Conservation (phyloP, 2,797 vertebrate genomes). For the Anguilla marmorata region DNA sequence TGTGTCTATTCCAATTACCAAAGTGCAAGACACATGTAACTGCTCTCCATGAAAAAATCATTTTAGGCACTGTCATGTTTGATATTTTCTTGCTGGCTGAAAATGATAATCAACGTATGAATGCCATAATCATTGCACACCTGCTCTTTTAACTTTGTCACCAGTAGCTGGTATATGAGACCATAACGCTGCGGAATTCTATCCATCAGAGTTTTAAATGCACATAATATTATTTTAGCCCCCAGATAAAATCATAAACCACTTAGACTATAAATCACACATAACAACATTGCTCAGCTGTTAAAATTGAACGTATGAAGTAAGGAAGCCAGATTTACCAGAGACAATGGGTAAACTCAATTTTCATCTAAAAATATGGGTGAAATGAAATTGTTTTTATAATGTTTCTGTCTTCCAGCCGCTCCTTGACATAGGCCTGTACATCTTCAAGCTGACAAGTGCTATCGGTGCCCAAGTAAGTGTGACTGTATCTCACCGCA, state of each 20-base stretch:
- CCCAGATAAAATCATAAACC: too few relatives aligned
- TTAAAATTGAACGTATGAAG: background rate
- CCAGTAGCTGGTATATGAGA: background rate
- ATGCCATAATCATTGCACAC: background rate
- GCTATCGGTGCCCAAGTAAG: slow-evolving; percentile 94
- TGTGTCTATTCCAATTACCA: background rate
- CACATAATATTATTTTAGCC: too few relatives aligned
- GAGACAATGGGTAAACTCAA: background rate
- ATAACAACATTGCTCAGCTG: background rate
- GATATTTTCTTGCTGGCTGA: background rate
- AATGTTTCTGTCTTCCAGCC: slow-evolving; percentile 73
- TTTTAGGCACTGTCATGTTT: background rate
- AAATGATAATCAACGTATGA: background rate
- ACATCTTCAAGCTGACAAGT: slow-evolving; percentile 94
- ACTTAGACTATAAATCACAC: background rate
- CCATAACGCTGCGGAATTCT: too few relatives aligned
- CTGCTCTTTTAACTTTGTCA: background rate
- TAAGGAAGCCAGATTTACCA: background rate
- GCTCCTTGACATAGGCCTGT: slow-evolving; percentile 91
- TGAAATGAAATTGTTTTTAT: slow-evolving; percentile 16
- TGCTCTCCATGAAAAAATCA: background rate
- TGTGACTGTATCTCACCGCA: background rate
- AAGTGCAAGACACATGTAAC: background rate
- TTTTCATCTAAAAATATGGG: background rate
- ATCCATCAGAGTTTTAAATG: too few relatives aligned